These are phyloP conservation scores for Coptodon rendalli DNA, from an alignment of 2,113 vertebrate species.

Conservation along the genomic window DNA sequence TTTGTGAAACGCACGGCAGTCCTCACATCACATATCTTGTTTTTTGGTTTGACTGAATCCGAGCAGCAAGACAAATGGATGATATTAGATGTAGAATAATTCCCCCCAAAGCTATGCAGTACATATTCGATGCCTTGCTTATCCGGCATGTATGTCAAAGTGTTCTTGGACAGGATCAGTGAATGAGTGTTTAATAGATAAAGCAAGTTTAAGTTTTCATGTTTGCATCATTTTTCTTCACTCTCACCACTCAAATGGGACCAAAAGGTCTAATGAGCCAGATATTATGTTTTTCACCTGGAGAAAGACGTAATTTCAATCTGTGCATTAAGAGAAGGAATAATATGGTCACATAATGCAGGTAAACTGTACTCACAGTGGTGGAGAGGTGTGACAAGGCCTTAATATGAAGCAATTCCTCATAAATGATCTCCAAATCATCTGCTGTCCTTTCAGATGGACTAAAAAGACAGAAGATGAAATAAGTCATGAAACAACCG, in stretches of 20 bases:
- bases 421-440: slow-evolving; percentile 96
- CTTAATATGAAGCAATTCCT: slow-evolving; percentile 96
- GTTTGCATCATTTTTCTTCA: neutral
- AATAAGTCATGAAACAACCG: neutral
- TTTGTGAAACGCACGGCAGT: neutral
- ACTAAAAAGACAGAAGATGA: slow-evolving; percentile 61
- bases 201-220: neutral
- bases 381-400: slow-evolving; percentile 96
- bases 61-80: neutral
- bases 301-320: neutral
- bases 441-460: slow-evolving; percentile 90
- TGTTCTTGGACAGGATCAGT: neutral
- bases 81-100: neutral
- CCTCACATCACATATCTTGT: neutral
- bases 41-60: neutral
- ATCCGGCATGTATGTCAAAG: neutral
- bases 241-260: neutral
- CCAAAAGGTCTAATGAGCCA: neutral
- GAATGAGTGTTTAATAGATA: neutral
- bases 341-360: neutral
- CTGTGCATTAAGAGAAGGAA: neutral
- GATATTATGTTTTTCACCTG: neutral
- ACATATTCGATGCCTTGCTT: neutral
- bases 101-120: neutral
- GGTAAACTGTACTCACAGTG: slow-evolving; percentile 76